phyloP scores from a whole-genome alignment of 2,113 vertebrate genomes.

The Erinaceus europaeus region DNA sequence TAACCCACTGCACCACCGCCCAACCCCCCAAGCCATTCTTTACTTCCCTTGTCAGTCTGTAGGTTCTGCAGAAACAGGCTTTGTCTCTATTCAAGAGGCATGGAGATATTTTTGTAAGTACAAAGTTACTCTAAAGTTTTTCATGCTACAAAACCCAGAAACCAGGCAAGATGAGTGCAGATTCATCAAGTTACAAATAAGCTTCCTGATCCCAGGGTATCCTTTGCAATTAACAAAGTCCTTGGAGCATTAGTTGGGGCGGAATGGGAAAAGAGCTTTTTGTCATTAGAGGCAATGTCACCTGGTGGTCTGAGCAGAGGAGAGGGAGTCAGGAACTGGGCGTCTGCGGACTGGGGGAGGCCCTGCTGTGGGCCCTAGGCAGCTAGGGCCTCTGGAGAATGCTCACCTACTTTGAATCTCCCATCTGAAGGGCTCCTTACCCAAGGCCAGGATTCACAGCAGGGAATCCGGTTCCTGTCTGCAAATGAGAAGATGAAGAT shows the following conservation, averaged over 20 bases:
- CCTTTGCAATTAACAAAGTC: slow-evolving; percentile 67
- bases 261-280: slow-evolving; percentile 66
- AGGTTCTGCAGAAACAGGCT: background rate
- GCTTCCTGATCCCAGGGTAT: slow-evolving; percentile 32
- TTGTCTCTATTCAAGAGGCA: slow-evolving; percentile 24
- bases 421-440: slow-evolving; percentile 71
- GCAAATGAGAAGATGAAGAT: slow-evolving; percentile 76
- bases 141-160: slow-evolving; percentile 65
- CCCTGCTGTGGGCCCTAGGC: slow-evolving; percentile 60
- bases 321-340: slow-evolving; percentile 70
- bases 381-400: slow-evolving; percentile 42
- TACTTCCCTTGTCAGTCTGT: too few relatives aligned
- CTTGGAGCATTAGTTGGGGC: slow-evolving; percentile 59
- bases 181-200: slow-evolving; percentile 71
- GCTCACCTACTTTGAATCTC: slow-evolving; percentile 78
- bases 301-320: slow-evolving; percentile 71
- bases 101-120: background rate
- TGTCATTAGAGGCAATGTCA: slow-evolving; percentile 72
- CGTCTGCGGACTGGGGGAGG: background rate
- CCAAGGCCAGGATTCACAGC: slow-evolving; percentile 70
- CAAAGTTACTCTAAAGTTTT: slow-evolving; percentile 70
- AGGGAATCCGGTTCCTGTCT: slow-evolving; percentile 67
- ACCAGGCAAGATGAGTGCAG: slow-evolving; percentile 58
- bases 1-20: too few relatives aligned
- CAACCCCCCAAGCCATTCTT: too few relatives aligned